Conservation (phyloP, 1,140 invertebrate species). For the Leptinotarsa texana region DNA sequence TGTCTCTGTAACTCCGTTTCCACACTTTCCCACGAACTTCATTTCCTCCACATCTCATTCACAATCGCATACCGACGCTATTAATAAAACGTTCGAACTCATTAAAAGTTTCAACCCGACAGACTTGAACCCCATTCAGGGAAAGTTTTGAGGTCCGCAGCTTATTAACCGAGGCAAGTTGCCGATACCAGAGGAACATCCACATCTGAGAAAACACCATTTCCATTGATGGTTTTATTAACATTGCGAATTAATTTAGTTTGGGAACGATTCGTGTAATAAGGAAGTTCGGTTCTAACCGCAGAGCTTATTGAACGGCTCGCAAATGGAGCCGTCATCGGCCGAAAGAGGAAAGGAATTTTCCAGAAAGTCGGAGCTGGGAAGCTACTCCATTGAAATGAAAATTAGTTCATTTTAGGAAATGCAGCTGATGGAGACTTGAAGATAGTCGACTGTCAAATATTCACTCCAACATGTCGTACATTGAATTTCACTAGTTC, state of each 20-base stretch:
- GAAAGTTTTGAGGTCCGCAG: not conserved
- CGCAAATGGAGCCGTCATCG: too few species aligned
- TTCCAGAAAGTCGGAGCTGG: too few species aligned
- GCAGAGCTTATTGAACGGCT: too few species aligned
- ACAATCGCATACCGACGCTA: not conserved
- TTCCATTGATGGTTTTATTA: slow-evolving; percentile 3
- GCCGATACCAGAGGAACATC: slow-evolving; percentile 2
- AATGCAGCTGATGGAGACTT: too few species aligned
- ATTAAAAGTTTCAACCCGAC: not conserved
- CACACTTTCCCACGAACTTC: slow-evolving; percentile 1
- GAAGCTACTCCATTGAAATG: too few species aligned
- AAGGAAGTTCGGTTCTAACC: too few species aligned
- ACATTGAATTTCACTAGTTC: too few species aligned
- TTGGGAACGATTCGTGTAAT: not conserved
- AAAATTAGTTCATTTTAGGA: too few species aligned
- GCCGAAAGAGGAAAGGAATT: too few species aligned
- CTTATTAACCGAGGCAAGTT: not conserved
- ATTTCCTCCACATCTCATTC: not conserved
- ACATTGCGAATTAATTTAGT: not conserved
- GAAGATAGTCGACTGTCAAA: too few species aligned
- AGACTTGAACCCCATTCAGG: not conserved
- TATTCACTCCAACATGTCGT: too few species aligned
- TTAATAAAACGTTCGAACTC: slow-evolving; percentile 2
- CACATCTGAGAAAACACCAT: slow-evolving; percentile 5
- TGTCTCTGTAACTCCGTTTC: too few species aligned